These are phyloP conservation scores for Drosophila athabasca DNA, from an alignment of 1,140 invertebrate species.

Conservation along the genomic window DNA sequence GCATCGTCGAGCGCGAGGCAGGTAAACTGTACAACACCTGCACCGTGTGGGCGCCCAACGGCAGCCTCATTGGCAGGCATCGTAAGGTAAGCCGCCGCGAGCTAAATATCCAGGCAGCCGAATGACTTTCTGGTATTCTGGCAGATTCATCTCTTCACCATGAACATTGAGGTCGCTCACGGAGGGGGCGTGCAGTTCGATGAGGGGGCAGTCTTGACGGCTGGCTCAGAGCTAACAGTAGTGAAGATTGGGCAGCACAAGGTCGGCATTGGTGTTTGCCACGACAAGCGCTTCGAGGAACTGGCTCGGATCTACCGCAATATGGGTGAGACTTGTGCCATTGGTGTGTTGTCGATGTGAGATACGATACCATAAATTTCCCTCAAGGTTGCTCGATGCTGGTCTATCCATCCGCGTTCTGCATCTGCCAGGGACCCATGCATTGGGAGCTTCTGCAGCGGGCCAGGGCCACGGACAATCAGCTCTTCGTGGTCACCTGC, in stretches of 20 bases:
- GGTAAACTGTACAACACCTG: slow-evolving; percentile 93
- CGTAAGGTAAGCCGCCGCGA: slow-evolving; percentile 85
- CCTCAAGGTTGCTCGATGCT: slow-evolving; percentile 90
- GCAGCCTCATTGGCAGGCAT: slow-evolving; percentile 89
- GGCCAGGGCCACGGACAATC: slow-evolving; percentile 93
- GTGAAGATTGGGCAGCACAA: slow-evolving; percentile 90
- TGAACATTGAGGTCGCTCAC: slow-evolving; percentile 89
- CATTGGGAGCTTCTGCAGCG: slow-evolving; percentile 95
- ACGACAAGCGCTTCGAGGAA: slow-evolving; percentile 96
- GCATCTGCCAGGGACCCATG: slow-evolving; percentile 96
- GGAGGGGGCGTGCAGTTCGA: slow-evolving; percentile 93
- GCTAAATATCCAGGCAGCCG: neutral
- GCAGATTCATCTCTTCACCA: slow-evolving; percentile 96
- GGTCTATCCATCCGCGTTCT: slow-evolving; percentile 97
- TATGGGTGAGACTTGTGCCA: slow-evolving; percentile 46
- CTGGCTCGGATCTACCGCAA: slow-evolving; percentile 93
- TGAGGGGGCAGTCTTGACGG: slow-evolving; percentile 92
- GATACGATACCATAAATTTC: neutral
- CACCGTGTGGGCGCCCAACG: slow-evolving; percentile 92
- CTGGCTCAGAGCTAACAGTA: slow-evolving; percentile 90
- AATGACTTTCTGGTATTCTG: too few species aligned
- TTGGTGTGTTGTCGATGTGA: too few species aligned
- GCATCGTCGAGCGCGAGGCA: slow-evolving; percentile 91
- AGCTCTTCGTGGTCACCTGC: slow-evolving; percentile 89
- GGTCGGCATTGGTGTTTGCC: slow-evolving; percentile 96